phyloP scores from a whole-genome alignment of 2,113 vertebrate genomes.

The Passer domesticus region DNA sequence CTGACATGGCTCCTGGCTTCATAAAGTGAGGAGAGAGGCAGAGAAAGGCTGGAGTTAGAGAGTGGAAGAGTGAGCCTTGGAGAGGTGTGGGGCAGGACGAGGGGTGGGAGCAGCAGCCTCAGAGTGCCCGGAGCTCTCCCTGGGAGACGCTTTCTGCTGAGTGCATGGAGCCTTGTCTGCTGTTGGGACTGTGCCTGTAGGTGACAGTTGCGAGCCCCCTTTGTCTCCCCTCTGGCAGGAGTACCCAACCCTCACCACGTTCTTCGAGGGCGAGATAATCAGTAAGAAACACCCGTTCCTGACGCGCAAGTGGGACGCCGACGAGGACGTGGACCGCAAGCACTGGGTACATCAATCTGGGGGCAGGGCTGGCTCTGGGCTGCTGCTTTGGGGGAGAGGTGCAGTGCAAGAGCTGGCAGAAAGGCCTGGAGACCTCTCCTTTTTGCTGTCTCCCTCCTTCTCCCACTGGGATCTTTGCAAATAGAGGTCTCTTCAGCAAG shows the following conservation, averaged over 20 bases:
- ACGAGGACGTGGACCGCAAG: constrained; percentile 97
- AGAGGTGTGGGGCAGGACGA: neutral
- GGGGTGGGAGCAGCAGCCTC: accelerated
- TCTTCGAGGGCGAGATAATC: constrained; percentile 98
- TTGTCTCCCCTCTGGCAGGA: constrained; percentile 74
- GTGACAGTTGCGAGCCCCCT: neutral
- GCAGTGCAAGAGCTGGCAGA: neutral
- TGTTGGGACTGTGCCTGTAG: neutral
- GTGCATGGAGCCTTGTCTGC: accelerated
- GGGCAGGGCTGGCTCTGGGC: neutral
- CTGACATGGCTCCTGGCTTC: neutral
- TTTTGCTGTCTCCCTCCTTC: neutral
- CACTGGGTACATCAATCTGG: constrained; percentile 86
- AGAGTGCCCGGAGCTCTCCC: accelerated
- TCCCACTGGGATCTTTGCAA: neutral
- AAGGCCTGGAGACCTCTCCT: neutral
- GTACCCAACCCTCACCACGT: constrained; percentile 97
- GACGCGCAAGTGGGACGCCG: constrained; percentile 97
- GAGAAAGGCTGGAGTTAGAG: neutral
- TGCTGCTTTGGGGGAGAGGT: neutral
- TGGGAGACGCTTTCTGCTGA: neutral
- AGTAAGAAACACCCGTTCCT: constrained; percentile 94
- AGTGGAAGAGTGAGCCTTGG: neutral
- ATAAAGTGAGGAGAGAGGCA: neutral
- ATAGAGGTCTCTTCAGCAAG: neutral